phyloP scores from a whole-genome alignment of 2,888 invertebrate genomes.

The Euphydryas editha region DNA sequence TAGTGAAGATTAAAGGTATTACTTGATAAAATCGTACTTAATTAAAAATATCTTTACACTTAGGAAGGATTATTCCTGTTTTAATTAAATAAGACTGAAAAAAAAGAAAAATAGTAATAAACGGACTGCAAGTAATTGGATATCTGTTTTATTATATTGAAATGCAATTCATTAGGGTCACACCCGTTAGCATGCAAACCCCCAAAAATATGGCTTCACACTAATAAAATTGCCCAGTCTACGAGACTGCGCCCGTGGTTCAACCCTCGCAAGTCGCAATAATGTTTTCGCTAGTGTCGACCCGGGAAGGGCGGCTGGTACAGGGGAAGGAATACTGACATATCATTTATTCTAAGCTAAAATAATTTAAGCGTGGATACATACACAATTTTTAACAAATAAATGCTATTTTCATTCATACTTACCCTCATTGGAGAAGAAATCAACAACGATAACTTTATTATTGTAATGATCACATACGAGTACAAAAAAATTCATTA shows the following conservation, averaged over 20 bases:
- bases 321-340: constrained; percentile 19
- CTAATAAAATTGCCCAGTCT: constrained; percentile 64
- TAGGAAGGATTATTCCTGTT: too few relatives aligned
- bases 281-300: constrained; percentile 56
- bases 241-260: constrained; percentile 47
- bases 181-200: constrained; percentile 45
- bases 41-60: too few relatives aligned
- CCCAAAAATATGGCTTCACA: constrained; percentile 58
- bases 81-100: not conserved
- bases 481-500: constrained; percentile 56
- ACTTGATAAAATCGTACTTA: too few relatives aligned
- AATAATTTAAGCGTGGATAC: constrained; percentile 39
- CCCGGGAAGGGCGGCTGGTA: constrained; percentile 40
- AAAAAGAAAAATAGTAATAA: not conserved
- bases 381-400: constrained; percentile 36
- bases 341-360: constrained; percentile 28
- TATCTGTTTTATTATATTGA: constrained; percentile 26
- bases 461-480: constrained; percentile 76
- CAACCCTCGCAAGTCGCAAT: constrained; percentile 61
- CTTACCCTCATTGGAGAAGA: constrained; percentile 66
- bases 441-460: constrained; percentile 50
- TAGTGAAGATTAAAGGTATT: too few relatives aligned
- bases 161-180: constrained; percentile 40
- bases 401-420: constrained; percentile 64
- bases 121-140: constrained; percentile 21